phyloP scores from a whole-genome alignment of 2,113 vertebrate genomes.

The Pteronura brasiliensis region DNA sequence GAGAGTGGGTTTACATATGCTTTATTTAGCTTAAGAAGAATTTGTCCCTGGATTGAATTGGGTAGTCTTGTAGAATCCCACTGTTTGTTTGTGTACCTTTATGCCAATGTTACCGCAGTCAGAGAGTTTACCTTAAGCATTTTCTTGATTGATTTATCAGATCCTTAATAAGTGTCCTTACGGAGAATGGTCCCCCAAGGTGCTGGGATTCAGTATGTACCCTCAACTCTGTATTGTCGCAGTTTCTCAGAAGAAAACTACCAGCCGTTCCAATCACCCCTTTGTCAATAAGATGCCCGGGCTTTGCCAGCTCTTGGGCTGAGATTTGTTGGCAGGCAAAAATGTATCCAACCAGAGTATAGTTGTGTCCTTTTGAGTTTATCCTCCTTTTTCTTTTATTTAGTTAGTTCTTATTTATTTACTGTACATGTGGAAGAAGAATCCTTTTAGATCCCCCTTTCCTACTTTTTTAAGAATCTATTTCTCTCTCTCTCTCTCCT shows the following conservation, averaged over 20 bases:
- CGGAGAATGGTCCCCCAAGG: neutral
- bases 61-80: neutral
- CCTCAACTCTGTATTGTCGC: neutral
- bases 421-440: conserved; percentile 1
- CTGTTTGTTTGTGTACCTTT: conserved; percentile 14
- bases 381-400: conserved; percentile 19
- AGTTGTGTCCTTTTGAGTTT: neutral
- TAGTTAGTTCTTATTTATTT: neutral
- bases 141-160: conserved; percentile 16
- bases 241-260: neutral
- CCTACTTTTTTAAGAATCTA: neutral
- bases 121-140: neutral
- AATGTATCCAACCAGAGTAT: neutral
- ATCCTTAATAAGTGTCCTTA: neutral
- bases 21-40: conserved; percentile 44
- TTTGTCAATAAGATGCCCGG: neutral
- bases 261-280: neutral
- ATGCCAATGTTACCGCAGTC: neutral
- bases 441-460: conserved; percentile 10
- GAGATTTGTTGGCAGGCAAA: neutral
- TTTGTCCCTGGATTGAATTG: conserved; percentile 10
- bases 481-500: neutral
- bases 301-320: neutral
- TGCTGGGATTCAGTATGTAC: neutral
- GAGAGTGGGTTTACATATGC: conserved; percentile 20